Percentiles rank a stretch among this genome's conserved stretches.
Evolutionary conservation across 2,113 vertebrate species (phyloP).

Genomic region (Gnathonemus echidnorhynchus): DNA sequence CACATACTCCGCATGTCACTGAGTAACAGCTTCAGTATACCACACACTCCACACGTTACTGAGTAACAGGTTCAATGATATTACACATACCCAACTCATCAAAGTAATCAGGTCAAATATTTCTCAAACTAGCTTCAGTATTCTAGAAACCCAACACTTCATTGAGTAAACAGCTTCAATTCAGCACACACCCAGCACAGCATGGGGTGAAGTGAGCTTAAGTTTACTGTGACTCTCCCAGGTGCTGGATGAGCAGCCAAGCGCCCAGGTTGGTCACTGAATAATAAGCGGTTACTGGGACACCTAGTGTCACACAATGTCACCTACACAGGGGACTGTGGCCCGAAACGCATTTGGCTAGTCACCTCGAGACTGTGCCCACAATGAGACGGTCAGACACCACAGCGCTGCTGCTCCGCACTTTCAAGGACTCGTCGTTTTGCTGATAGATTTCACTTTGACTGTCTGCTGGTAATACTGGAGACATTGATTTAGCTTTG

Average conservation of each 20-base stretch:
- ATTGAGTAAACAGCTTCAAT: background rate
- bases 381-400: background rate
- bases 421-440: background rate
- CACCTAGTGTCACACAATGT: background rate
- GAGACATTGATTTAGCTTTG: background rate
- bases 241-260: background rate
- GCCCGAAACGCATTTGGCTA: background rate
- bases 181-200: background rate
- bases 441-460: background rate
- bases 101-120: too few relatives aligned
- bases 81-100: background rate
- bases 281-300: background rate
- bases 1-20: too few relatives aligned
- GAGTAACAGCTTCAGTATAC: background rate
- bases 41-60: background rate
- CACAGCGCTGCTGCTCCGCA: too few relatives aligned
- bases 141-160: background rate
- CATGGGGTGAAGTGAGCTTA: background rate
- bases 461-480: background rate
- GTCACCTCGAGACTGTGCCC: background rate
- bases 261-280: background rate
- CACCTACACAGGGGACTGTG: background rate
- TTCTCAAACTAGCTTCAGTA: too few relatives aligned
- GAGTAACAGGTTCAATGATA: background rate
- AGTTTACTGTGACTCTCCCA: background rate